These are phyloP conservation scores for Vulpes vulpes DNA, from an alignment of 2,113 vertebrate species.

Conservation along the genomic window DNA sequence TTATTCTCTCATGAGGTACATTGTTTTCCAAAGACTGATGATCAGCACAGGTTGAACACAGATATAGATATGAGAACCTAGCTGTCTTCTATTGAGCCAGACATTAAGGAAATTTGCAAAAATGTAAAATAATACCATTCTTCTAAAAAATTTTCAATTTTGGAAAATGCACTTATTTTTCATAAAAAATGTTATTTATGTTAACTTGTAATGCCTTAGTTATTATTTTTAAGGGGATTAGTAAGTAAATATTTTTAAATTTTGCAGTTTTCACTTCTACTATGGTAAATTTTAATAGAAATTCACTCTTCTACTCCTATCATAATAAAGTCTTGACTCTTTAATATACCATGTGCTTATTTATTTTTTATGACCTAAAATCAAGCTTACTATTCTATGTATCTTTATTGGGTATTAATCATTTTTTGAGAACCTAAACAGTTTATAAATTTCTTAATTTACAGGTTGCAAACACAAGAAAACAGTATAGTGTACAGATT, in stretches of 20 bases:
- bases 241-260: slow-evolving; percentile 46
- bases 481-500: slow-evolving; percentile 92
- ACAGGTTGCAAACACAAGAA: slow-evolving; percentile 93
- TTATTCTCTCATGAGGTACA: not conserved
- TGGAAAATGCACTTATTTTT: not conserved
- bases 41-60: not conserved
- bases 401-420: slow-evolving; percentile 21
- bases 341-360: not conserved
- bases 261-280: slow-evolving; percentile 56
- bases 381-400: not conserved
- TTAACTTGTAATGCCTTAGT: not conserved
- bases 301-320: not conserved
- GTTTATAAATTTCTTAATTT: slow-evolving; percentile 56
- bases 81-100: not conserved
- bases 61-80: not conserved
- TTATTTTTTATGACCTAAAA: slow-evolving; percentile 40
- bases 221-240: not conserved
- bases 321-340: not conserved
- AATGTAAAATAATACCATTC: not conserved
- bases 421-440: slow-evolving; percentile 37
- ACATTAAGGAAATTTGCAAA: slow-evolving; percentile 7
- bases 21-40: not conserved
- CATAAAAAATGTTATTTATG: not conserved
- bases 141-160: slow-evolving; percentile 35
- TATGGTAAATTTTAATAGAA: not conserved